Conservation (phyloP, 2,113 vertebrate species). For the Microtus montanus region DNA sequence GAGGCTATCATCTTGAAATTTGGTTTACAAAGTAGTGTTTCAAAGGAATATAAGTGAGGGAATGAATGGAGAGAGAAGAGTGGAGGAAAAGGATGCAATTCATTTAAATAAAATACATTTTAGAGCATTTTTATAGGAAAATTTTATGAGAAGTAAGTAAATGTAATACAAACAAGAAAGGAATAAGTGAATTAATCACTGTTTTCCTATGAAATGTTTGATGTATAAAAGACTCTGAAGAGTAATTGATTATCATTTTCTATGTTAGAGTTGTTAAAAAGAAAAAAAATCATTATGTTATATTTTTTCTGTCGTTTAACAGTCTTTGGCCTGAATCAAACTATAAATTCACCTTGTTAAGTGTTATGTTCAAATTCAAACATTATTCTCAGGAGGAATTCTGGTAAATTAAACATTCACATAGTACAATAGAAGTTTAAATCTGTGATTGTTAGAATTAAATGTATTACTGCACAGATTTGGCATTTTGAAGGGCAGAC, state of each 20-base stretch:
- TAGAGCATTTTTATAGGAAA: not conserved
- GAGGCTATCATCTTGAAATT: not conserved
- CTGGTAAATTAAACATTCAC: conserved; percentile 3
- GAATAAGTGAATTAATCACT: not conserved
- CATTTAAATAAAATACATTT: not conserved
- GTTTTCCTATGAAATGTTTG: not conserved
- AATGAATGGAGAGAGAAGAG: not conserved
- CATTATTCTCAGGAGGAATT: not conserved
- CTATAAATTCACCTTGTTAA: not conserved
- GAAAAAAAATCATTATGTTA: not conserved
- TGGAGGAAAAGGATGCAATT: not conserved
- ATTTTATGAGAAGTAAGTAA: not conserved
- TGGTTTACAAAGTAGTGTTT: not conserved
- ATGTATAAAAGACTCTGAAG: not conserved
- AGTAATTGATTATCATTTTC: not conserved
- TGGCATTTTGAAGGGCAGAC: not conserved
- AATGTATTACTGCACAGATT: not conserved
- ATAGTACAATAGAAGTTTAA: not conserved
- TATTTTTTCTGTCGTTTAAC: not conserved
- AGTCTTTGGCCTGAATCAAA: not conserved
- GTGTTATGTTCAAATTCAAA: not conserved
- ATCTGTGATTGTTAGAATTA: not conserved
- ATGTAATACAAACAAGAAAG: not conserved
- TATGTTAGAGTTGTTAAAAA: not conserved
- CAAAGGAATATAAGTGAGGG: not conserved